Evolutionary conservation across 2,888 invertebrate genomes (phyloP).

Genomic region (Campopleginae sp.): DNA sequence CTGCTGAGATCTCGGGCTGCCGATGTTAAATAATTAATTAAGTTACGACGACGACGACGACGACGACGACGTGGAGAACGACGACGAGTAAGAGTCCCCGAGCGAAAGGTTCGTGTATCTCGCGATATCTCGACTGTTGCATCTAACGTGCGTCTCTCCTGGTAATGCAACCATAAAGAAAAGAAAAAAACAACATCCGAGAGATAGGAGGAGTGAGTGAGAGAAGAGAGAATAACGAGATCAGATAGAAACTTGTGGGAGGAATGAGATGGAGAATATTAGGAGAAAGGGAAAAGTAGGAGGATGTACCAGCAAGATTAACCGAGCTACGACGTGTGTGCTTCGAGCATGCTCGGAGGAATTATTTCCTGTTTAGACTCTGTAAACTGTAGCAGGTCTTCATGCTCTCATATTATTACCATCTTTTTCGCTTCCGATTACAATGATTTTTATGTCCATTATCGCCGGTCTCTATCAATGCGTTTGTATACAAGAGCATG

Average conservation of each 20-base stretch:
- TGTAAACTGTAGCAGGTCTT: background rate
- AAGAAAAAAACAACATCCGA: constrained; percentile 45
- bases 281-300: constrained; percentile 47
- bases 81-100: constrained; percentile 53
- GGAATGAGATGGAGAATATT: constrained; percentile 46
- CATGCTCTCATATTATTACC: background rate
- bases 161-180: constrained; percentile 47
- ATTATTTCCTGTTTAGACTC: constrained; percentile 16
- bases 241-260: constrained; percentile 47
- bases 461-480: background rate
- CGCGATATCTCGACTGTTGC: constrained; percentile 65
- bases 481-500: background rate
- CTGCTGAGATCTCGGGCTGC: constrained; percentile 66
- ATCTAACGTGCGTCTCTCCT: constrained; percentile 62
- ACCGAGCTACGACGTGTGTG: background rate
- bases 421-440: background rate
- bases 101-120: constrained; percentile 64
- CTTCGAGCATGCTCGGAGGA: constrained; percentile 25
- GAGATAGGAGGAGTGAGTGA: constrained; percentile 36
- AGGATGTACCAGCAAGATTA: constrained; percentile 29
- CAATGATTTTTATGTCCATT: background rate
- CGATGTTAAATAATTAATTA: constrained; percentile 78
- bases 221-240: constrained; percentile 43
- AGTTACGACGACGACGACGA: constrained; percentile 68
- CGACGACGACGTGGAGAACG: constrained; percentile 59